Evolutionary conservation across 2,113 vertebrate species (phyloP).

Genomic region (Murina feae): DNA sequence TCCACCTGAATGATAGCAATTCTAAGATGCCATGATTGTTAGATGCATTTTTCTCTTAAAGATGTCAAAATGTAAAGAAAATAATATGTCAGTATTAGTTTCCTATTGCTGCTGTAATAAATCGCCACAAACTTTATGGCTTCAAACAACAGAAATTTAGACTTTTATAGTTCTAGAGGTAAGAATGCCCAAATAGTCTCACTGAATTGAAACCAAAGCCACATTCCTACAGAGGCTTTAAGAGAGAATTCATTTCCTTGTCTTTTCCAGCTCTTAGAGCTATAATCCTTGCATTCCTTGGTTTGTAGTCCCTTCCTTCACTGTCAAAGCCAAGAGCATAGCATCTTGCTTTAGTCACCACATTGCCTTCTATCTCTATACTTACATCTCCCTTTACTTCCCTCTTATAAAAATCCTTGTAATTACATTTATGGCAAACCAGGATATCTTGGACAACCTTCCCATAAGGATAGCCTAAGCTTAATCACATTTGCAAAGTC

Average conservation of each 20-base stretch:
- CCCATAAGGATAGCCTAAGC: neutral
- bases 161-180: neutral
- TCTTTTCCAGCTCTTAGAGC: neutral
- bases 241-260: neutral
- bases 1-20: neutral
- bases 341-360: neutral
- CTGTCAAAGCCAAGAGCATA: neutral
- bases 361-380: neutral
- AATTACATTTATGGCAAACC: neutral
- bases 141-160: neutral
- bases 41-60: neutral
- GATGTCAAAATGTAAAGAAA: neutral
- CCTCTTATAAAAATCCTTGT: neutral
- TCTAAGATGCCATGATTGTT: neutral
- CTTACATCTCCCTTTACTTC: neutral
- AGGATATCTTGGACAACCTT: neutral
- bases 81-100: neutral
- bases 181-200: neutral
- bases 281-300: neutral
- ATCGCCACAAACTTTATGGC: neutral
- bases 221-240: neutral
- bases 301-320: neutral
- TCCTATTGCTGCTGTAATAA: neutral
- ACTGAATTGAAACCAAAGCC: neutral
- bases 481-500: neutral